Evolutionary conservation across 1,140 invertebrate genomes (phyloP).

Genomic region (Eueides isabella): DNA sequence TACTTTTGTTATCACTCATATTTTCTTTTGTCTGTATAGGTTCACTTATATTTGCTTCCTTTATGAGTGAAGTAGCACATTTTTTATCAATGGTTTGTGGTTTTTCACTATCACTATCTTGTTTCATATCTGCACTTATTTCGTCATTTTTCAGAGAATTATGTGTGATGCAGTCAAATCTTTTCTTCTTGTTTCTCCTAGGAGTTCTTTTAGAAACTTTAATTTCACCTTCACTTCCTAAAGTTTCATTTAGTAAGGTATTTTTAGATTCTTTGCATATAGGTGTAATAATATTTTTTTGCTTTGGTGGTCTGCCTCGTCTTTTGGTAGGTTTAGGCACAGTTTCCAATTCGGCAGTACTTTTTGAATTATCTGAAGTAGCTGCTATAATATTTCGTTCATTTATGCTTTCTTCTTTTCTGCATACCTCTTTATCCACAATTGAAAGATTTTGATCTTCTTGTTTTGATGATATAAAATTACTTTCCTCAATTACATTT

Average conservation of each 20-base stretch:
- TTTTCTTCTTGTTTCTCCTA: not conserved
- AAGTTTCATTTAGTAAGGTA: not conserved
- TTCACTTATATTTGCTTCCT: not conserved
- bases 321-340: not conserved
- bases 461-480: not conserved
- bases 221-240: not conserved
- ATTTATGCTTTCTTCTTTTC: not conserved
- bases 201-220: not conserved
- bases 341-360: not conserved
- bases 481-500: not conserved
- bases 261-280: not conserved
- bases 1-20: not conserved
- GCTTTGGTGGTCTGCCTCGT: not conserved
- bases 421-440: not conserved
- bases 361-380: not conserved
- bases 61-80: not conserved
- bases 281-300: not conserved
- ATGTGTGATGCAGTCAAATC: not conserved
- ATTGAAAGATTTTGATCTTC: not conserved
- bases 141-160: constrained; percentile 7
- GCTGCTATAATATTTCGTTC: not conserved
- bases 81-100: not conserved
- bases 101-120: not conserved
- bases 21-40: not conserved
- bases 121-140: not conserved